A percentile compares a stretch with the other conserved stretches of the same genome.
Conservation (phyloP, 2,888 invertebrate species). For the Acronicta psi region DNA sequence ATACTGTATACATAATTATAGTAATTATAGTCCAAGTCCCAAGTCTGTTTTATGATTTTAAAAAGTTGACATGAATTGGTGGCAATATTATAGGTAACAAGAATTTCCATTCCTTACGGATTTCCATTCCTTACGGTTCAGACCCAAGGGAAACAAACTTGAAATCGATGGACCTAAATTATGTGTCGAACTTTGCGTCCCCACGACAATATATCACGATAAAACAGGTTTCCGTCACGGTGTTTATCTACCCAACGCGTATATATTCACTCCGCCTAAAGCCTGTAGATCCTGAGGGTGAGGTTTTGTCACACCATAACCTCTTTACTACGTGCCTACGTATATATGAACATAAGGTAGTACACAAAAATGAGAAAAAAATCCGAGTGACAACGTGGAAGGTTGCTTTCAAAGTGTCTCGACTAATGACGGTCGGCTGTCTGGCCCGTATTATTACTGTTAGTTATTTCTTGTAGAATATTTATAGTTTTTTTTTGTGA, state of each 20-base stretch:
- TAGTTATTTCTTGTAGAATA: background rate
- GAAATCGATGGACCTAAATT: slow-evolving; percentile 41
- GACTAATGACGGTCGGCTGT: slow-evolving; percentile 4
- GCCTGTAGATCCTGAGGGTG: slow-evolving; percentile 18
- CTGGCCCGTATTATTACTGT: slow-evolving; percentile 11
- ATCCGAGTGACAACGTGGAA: background rate
- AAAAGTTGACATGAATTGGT: background rate
- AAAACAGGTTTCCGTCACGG: slow-evolving; percentile 20
- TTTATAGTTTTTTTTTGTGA: too few relatives aligned
- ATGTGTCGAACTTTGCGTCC: slow-evolving; percentile 29
- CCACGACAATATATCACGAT: slow-evolving; percentile 38
- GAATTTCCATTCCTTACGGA: too few relatives aligned
- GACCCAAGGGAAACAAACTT: slow-evolving; percentile 25
- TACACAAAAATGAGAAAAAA: background rate
- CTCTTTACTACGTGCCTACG: slow-evolving; percentile 6
- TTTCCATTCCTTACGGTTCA: background rate
- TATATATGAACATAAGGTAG: slow-evolving; percentile 2
- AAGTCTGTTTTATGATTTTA: too few relatives aligned
- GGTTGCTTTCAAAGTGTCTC: slow-evolving; percentile 5
- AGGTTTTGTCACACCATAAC: slow-evolving; percentile 11
- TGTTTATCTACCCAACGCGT: slow-evolving; percentile 22
- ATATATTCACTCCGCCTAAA: slow-evolving; percentile 23
- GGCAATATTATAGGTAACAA: background rate
- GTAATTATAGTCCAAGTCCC: too few relatives aligned
- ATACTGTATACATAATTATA: too few relatives aligned